Evolutionary conservation across 2,888 invertebrate genomes (phyloP).

Genomic region (Coleophora flavipennella): DNA sequence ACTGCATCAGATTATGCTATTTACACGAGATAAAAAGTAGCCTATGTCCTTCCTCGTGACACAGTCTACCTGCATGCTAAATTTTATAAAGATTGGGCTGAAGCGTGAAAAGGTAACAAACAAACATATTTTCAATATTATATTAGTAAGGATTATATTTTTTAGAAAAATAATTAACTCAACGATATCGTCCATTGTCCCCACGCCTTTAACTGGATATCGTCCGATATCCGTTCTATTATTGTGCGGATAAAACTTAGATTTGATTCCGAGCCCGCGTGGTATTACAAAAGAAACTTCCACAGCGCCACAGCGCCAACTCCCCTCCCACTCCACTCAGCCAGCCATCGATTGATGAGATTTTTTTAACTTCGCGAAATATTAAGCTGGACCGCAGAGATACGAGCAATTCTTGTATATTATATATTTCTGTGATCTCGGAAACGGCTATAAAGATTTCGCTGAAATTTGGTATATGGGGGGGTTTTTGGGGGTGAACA

Average conservation of each 20-base stretch:
- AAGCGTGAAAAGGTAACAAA: too few relatives aligned
- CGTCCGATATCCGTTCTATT: conserved; percentile 61
- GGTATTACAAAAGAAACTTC: conserved; percentile 39
- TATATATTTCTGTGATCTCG: conserved; percentile 4
- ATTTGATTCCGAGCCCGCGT: conserved; percentile 59
- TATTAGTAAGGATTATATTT: too few relatives aligned
- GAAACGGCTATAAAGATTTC: too few relatives aligned
- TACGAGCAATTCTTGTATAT: too few relatives aligned
- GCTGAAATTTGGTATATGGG: too few relatives aligned
- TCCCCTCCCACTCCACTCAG: conserved; percentile 18
- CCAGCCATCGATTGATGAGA: conserved; percentile 19
- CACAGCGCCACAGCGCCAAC: conserved; percentile 41
- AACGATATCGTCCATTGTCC: conserved; percentile 33
- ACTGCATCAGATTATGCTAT: too few relatives aligned
- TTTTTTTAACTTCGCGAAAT: conserved; percentile 18
- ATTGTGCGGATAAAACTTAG: conserved; percentile 63
- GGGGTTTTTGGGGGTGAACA: too few relatives aligned
- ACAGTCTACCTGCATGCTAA: too few relatives aligned
- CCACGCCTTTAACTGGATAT: conserved; percentile 43
- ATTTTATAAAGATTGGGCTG: too few relatives aligned
- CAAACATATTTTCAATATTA: too few relatives aligned
- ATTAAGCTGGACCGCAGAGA: conserved; percentile 15
- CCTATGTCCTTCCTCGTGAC: too few relatives aligned
- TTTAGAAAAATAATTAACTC: neutral
- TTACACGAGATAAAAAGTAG: too few relatives aligned